These are phyloP conservation scores for Caenorhabditis drosophilae DNA, from an alignment of 2,888 invertebrate species.

Conservation along the genomic window DNA sequence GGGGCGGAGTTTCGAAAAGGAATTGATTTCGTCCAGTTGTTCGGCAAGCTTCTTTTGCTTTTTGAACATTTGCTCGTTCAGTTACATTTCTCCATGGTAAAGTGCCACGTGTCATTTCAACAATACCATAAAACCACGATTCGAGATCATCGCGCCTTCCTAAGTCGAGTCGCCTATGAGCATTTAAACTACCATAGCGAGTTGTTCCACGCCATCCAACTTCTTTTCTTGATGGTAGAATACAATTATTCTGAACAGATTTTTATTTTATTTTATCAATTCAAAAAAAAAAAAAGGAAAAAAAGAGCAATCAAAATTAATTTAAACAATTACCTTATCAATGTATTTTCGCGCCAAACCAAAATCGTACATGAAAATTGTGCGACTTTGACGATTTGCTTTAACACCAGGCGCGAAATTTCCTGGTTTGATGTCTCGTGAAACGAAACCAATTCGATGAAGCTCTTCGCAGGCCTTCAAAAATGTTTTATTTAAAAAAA, in stretches of 20 bases:
- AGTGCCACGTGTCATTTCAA: conserved; percentile 53
- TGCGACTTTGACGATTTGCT: conserved; percentile 40
- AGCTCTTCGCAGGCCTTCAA: conserved; percentile 56
- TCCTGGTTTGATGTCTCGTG: conserved; percentile 61
- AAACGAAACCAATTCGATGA: conserved; percentile 52
- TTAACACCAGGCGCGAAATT: conserved; percentile 59
- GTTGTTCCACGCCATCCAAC: conserved; percentile 63
- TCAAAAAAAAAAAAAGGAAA: background rate
- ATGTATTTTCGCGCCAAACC: conserved; percentile 51
- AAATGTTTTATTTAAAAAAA: background rate
- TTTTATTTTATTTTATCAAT: background rate
- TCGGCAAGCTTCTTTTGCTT: conserved; percentile 44
- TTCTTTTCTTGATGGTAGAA: conserved; percentile 49
- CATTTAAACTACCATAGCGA: conserved; percentile 53
- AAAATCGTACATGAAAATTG: conserved; percentile 54
- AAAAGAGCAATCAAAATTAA: too few species aligned
- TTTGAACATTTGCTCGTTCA: conserved; percentile 46
- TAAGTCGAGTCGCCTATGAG: conserved; percentile 47
- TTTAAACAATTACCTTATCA: conserved; percentile 23
- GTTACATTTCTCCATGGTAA: conserved; percentile 57
- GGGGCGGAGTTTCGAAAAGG: conserved; percentile 47
- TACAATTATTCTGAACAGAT: conserved; percentile 30
- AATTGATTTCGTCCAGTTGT: conserved; percentile 36
- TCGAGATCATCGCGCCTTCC: conserved; percentile 54
- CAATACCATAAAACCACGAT: conserved; percentile 58